Evolutionary conservation across 2,113 vertebrate genomes (phyloP).

Genomic region (Pantherophis guttatus): DNA sequence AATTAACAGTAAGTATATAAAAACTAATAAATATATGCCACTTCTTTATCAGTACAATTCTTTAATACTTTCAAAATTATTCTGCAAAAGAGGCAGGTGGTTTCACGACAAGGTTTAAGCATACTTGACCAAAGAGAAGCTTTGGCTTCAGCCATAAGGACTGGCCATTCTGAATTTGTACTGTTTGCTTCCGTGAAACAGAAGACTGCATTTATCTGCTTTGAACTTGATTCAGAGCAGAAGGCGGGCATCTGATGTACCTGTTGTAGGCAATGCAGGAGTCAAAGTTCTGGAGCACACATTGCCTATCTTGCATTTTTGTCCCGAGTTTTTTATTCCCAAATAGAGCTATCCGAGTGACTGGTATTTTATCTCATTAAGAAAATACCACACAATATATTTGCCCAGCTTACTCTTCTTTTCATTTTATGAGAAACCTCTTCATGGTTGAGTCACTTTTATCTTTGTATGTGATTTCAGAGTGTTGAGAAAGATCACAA

Average conservation of each 20-base stretch:
- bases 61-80: not conserved
- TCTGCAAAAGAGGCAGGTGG: too few species aligned
- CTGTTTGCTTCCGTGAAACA: not conserved
- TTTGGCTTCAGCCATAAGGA: not conserved
- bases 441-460: not conserved
- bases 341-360: not conserved
- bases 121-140: not conserved
- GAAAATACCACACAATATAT: not conserved
- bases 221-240: not conserved
- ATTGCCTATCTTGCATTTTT: not conserved
- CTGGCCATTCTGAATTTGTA: not conserved
- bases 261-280: not conserved
- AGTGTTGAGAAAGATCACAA: not conserved
- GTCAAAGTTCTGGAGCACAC: not conserved
- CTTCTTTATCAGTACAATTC: not conserved
- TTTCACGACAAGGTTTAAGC: not conserved
- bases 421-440: not conserved
- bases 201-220: not conserved
- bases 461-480: not conserved
- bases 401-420: not conserved
- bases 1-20: not conserved
- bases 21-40: not conserved
- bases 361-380: not conserved
- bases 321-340: not conserved
- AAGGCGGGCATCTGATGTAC: not conserved